Base-by-base conservation (phyloP, 2,888 invertebrate genomes). In the Phanerotoma sp. region DNA sequence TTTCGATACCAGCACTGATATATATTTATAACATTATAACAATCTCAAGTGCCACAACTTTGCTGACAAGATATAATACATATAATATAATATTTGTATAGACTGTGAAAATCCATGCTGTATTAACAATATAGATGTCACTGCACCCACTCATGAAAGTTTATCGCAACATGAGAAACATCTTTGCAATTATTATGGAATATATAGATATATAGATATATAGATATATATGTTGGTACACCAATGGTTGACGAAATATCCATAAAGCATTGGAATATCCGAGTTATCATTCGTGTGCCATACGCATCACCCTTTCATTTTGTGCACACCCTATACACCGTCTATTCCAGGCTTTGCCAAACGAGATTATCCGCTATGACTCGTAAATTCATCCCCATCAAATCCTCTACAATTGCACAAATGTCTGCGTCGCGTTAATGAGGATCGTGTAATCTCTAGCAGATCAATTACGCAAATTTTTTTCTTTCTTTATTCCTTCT, bases 281-380 rank as follows among this genome's bases (percentile, higher is more conserved):
- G 33, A 40, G 58, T 55, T 58, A 58, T 58, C 58, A 49, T 51
- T 37, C 40, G 32, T 48, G 48, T 20, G 46, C 51, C 57, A 58
- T 46, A 55, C 54, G 52, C 51, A n/a, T n/a, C n/a, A 52, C 52
- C 52, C 50, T 44, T 44, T 50, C 37, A 50, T 44, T 41, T n/a
- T 5, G 38, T 5, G 35, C 16, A 20, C 16, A 16, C 32, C 45
- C 5, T 30, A 7, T 25, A 42, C 47, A 37, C 40, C 32, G 33
- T 40, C 40, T 38, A 38, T 49, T 38, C 30, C 28, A 49, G 30
- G 49, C 28, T 49, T 40, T 49, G 25, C 28, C 38, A 40, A 49
- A 40, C 38, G 40, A 49, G 49, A 49, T 49, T 49, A 49, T 40
- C 32, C 49, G 20, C 40, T 25, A 16, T 28, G 49, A 49, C 40